phyloP scores from a whole-genome alignment of 2,888 invertebrate species.

The Yponomeuta cagnagella region DNA sequence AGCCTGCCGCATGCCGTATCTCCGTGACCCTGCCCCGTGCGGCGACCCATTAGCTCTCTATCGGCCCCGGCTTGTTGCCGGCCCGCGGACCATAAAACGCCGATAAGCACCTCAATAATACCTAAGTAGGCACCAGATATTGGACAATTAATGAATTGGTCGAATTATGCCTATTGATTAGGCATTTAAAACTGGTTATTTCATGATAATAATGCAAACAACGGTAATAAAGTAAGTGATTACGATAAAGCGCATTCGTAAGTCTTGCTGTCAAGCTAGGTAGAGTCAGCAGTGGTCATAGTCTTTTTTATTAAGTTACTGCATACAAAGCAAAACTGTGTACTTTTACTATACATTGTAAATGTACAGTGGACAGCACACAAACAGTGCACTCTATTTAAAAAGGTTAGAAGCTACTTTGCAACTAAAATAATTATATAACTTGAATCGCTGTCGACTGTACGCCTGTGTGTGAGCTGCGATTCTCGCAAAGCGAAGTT shows the following conservation, averaged over 20 bases:
- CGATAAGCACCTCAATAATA: slow-evolving; percentile 36
- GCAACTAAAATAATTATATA: too few species aligned
- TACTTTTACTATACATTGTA: too few species aligned
- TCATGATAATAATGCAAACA: slow-evolving; percentile 37
- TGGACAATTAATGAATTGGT: slow-evolving; percentile 44
- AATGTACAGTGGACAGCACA: too few species aligned
- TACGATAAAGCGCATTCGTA: slow-evolving; percentile 25
- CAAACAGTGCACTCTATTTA: too few species aligned
- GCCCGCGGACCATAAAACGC: slow-evolving; percentile 20
- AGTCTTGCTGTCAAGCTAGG: slow-evolving; percentile 39
- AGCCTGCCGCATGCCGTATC: background rate
- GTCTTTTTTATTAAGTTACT: too few species aligned
- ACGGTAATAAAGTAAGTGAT: slow-evolving; percentile 55
- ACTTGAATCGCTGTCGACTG: too few species aligned
- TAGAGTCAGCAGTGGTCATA: too few species aligned
- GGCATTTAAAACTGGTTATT: slow-evolving; percentile 41
- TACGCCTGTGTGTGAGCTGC: background rate
- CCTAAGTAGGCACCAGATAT: slow-evolving; percentile 40
- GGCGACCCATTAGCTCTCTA: slow-evolving; percentile 32
- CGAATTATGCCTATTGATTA: slow-evolving; percentile 35
- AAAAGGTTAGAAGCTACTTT: too few species aligned
- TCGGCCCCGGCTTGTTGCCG: slow-evolving; percentile 36
- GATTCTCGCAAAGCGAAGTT: slow-evolving; percentile 46
- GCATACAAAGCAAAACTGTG: too few species aligned
- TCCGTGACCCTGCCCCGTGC: background rate